These are phyloP conservation scores for Synanthedon andrenaeformis DNA, from an alignment of 2,888 invertebrate species.

Conservation along the genomic window DNA sequence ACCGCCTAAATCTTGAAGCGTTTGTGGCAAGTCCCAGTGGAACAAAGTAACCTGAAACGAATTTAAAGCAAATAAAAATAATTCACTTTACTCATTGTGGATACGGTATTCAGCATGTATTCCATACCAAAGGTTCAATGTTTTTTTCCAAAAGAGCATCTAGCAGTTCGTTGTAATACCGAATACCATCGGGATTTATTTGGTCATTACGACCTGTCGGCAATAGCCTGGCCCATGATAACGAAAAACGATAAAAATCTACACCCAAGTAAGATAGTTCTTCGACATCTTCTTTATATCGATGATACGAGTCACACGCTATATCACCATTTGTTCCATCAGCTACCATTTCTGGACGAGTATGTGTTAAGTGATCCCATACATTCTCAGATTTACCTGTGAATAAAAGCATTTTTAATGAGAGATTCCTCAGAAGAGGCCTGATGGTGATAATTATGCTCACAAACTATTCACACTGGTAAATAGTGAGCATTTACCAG, in stretches of 20 bases:
- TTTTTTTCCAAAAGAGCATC: constrained; percentile 71
- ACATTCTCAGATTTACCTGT: constrained; percentile 75
- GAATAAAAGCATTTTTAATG: constrained; percentile 4
- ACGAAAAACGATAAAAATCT: constrained; percentile 68
- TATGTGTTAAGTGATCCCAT: constrained; percentile 70
- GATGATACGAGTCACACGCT: constrained; percentile 78
- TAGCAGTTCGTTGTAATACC: constrained; percentile 76
- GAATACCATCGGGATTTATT: constrained; percentile 72
- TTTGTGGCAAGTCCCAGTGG: constrained; percentile 77
- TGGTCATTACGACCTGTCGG: constrained; percentile 69
- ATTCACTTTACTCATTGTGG: background rate
- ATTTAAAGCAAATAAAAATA: background rate
- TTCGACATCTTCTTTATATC: constrained; percentile 72
- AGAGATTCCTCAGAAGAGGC: background rate
- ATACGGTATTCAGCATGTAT: background rate
- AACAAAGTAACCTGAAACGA: constrained; percentile 69
- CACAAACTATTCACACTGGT: no score
- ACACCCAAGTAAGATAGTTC: constrained; percentile 62
- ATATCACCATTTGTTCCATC: constrained; percentile 75
- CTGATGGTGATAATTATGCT: background rate
- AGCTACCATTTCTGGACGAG: constrained; percentile 69
- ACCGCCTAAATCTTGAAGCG: constrained; percentile 67
- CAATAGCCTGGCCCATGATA: constrained; percentile 75
- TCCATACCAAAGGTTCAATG: constrained; percentile 71
- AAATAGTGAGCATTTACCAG: background rate